Conservation (phyloP, 2,888 invertebrate genomes). For the Drosophila macrothrix region DNA sequence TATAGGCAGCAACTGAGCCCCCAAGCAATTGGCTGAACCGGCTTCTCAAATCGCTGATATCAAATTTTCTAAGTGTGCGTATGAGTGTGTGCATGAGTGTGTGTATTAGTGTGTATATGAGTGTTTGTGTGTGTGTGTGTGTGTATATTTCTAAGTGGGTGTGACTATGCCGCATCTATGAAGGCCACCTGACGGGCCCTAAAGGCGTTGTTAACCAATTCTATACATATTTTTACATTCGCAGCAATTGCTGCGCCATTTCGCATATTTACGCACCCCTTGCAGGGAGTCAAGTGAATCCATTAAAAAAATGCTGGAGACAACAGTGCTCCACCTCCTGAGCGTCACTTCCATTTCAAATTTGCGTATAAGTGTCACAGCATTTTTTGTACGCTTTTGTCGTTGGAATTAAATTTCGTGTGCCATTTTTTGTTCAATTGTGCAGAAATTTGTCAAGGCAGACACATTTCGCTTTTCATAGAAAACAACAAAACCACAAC, state of each 20-base stretch:
- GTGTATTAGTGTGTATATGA: constrained; percentile 26
- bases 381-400: constrained; percentile 23
- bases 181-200: constrained; percentile 4
- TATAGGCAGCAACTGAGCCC: constrained; percentile 21
- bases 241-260: constrained; percentile 54
- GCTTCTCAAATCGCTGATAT: constrained; percentile 66
- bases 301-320: constrained; percentile 30
- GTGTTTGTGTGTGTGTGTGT: constrained; percentile 9
- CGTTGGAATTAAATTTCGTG: constrained; percentile 70
- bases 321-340: too few relatives aligned
- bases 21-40: constrained; percentile 67
- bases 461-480: constrained; percentile 21
- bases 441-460: constrained; percentile 64
- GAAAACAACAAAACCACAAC: constrained; percentile 47
- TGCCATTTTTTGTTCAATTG: constrained; percentile 71
- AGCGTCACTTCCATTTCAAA: constrained; percentile 56
- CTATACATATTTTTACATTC: constrained; percentile 19
- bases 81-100: constrained; percentile 10
- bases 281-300: constrained; percentile 40
- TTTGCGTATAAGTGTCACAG: constrained; percentile 60
- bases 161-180: constrained; percentile 31
- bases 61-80: constrained; percentile 46
- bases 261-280: constrained; percentile 51
- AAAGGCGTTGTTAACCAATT: constrained; percentile 44
- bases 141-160: constrained; percentile 19